Base-by-base conservation (phyloP, 2,797 vertebrate species). In the Centroberyx gerrardi region DNA sequence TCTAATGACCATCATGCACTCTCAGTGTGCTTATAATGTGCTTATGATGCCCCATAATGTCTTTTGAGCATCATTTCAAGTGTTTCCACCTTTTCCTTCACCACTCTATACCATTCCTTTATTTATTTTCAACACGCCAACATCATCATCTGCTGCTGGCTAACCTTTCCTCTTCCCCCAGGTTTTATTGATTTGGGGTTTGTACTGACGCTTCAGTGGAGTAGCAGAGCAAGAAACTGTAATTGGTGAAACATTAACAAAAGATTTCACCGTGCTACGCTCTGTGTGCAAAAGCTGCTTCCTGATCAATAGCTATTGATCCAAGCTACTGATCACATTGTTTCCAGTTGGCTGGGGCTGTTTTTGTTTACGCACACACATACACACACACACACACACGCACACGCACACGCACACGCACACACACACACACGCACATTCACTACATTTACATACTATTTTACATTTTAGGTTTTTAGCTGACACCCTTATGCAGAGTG, bases 221-320 rank as follows among this genome's bases (percentile, higher is more conserved):
- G 52, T 13, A 12, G 27, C 52, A 54, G 4, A 4, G 52, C 27
- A n/a, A 15, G 15, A 17, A 36, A 17, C 36, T 38, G 31, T 38
- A 59, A 17, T 5, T 27, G 33, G 33, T 15, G 33, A 17, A 48
- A 62, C 22, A 17, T 17, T 62, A 49, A 48, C 5, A 29, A 36
- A 38, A 38, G 56, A 18, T 29, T 17, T 62, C 14, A 13, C 52
- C 17, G 17, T 9, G 29, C 33, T 36, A 48, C 42, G 8, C 27
- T 46, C 28, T 31, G 60, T 62, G 60, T 62, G 56, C 56, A 36
- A 33, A 38, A 27, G 51, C 51, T 53, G 52, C 52, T 38, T 40
- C 58, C 58, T 40, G 42, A 48, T 62, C 60, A 29, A 49, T 62
- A 49, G 28, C 42, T 33, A 49, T 62, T 17, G 42, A 48, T 62